Evolutionary conservation across 2,113 vertebrate species (phyloP), one percentile per base, ranked within the genome.

Genomic region (Cairina moschata): DNA sequence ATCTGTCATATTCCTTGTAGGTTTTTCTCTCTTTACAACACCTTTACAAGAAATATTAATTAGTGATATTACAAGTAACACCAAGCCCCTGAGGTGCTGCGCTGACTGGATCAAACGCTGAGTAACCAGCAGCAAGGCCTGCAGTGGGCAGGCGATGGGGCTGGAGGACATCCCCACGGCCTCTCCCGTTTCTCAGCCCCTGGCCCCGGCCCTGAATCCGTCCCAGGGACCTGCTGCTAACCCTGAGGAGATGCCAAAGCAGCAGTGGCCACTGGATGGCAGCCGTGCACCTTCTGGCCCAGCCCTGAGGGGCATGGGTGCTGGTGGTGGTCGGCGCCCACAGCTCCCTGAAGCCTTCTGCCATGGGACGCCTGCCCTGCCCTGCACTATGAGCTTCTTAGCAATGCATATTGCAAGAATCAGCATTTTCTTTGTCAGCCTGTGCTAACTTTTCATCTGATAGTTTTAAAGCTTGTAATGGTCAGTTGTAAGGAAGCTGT

Each of bases 311-410:
- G 4, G 4, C 1, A 10, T 13, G 0, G 2, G 6, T 3, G 15
- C 2, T 1, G 40, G 8, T 8, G 25, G 17, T 4, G 32, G 32
- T n/a, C 17, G 26, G 20, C 0, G 1, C 48, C 2, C 3, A 23
- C n/a, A 1, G 18, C 8, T 59, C 26, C 42, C 52, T 7, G 20
- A 0, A 0, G 31, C 17, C 18, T 58, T 46, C 22, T 3, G 1
- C 28, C 3, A 0, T 2, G 38, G 42, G 17, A 26, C 2, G 17
- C 0, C 2, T 1, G 3, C 1, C 6, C 8, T 14, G 62, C 0
- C 4, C 17, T 4, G 14, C 34, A 9, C 3, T 6, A 12, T 6
- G 5, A 21, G 8, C 9, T 14, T 34, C 4, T 0, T 21, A 13
- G 18, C n/a, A n/a, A n/a, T n/a, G 1, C 15, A 20, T 34, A 6